phyloP scores from a whole-genome alignment of 2,888 invertebrate species.

The Parnassius apollo region DNA sequence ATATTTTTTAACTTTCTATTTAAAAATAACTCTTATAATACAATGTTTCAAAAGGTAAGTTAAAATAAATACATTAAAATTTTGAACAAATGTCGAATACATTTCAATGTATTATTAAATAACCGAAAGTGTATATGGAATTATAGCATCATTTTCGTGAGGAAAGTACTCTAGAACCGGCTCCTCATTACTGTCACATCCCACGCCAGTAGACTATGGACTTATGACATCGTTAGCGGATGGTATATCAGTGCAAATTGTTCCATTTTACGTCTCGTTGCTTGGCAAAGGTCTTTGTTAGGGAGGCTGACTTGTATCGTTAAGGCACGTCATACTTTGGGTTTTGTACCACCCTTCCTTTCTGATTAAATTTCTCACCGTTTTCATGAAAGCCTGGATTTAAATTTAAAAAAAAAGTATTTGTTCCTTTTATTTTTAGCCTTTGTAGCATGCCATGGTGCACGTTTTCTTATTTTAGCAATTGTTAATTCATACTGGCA shows the following conservation, averaged over 20 bases:
- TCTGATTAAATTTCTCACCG: slow-evolving; percentile 25
- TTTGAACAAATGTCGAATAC: background rate
- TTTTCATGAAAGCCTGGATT: slow-evolving; percentile 26
- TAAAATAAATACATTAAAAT: background rate
- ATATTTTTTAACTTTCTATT: too few relatives aligned
- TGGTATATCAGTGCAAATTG: slow-evolving; percentile 32
- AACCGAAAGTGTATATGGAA: slow-evolving; percentile 13
- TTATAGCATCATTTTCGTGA: slow-evolving; percentile 9
- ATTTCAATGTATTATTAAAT: slow-evolving; percentile 15
- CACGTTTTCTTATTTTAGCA: too few relatives aligned
- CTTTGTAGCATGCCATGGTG: too few relatives aligned
- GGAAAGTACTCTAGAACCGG: slow-evolving; percentile 6
- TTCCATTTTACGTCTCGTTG: slow-evolving; percentile 32
- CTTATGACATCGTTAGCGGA: slow-evolving; percentile 32
- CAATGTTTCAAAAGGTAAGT: too few relatives aligned
- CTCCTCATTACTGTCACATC: slow-evolving; percentile 31
- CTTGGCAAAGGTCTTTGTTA: slow-evolving; percentile 28
- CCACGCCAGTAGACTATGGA: slow-evolving; percentile 22
- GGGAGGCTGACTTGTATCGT: slow-evolving; percentile 18
- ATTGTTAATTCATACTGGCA: too few relatives aligned
- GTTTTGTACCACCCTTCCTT: slow-evolving; percentile 17
- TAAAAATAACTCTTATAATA: too few relatives aligned
- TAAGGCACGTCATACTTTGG: slow-evolving; percentile 23
- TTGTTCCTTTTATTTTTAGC: too few relatives aligned
- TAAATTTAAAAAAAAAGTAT: background rate